Evolutionary conservation across 2,797 vertebrate genomes (phyloP).

Genomic region (Mormyrops attenuatus): DNA sequence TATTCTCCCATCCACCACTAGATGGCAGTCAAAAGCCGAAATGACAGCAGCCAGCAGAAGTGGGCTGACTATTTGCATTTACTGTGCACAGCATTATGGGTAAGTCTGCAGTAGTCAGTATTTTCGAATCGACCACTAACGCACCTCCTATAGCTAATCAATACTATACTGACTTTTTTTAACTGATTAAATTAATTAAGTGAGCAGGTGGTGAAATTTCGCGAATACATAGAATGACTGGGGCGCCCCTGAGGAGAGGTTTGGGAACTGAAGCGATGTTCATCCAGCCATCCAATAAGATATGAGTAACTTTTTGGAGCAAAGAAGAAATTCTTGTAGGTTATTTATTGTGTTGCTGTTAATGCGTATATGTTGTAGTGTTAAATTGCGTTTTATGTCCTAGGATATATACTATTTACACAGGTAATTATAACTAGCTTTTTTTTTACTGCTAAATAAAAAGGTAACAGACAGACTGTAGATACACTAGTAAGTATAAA

Average conservation of each 20-base stretch:
- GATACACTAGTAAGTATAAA: not conserved
- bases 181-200: not conserved
- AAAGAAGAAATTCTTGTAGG: not conserved
- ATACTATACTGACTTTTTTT: not conserved
- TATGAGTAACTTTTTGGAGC: not conserved
- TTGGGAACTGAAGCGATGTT: not conserved
- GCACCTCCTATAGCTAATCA: not conserved
- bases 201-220: not conserved
- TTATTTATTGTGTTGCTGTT: not conserved
- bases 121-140: not conserved
- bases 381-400: not conserved
- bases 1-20: constrained; percentile 40
- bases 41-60: not conserved
- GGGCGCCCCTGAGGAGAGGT: not conserved
- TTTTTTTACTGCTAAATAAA: not conserved
- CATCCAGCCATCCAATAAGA: not conserved
- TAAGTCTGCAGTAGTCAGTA: not conserved
- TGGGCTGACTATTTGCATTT: not conserved
- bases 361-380: not conserved
- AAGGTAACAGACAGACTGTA: not conserved
- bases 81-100: not conserved
- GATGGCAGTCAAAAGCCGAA: constrained; percentile 37
- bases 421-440: not conserved
- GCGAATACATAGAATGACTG: not conserved
- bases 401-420: not conserved